phyloP scores from a whole-genome alignment of 2,797 vertebrate species.

The Peromyscus eremicus region DNA sequence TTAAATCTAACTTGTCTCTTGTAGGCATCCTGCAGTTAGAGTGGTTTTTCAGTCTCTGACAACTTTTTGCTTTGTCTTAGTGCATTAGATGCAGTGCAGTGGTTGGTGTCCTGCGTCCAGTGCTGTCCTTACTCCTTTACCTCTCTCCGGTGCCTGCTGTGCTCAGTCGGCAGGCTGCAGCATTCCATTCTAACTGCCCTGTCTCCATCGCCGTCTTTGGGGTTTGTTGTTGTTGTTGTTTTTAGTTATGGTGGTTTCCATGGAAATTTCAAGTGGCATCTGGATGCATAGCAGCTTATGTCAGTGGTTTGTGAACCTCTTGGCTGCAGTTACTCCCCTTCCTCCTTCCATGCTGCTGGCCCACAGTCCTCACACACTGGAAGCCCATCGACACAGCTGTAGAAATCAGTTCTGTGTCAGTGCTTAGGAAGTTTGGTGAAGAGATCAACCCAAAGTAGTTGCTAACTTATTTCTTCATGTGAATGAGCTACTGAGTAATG shows the following conservation, averaged over 20 bases:
- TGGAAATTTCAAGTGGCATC: not conserved
- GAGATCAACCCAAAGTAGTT: not conserved
- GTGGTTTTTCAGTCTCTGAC: not conserved
- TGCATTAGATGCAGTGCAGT: not conserved
- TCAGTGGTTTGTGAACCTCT: not conserved
- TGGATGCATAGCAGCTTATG: not conserved
- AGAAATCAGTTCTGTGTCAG: not conserved
- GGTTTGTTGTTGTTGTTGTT: no score
- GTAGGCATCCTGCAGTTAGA: not conserved
- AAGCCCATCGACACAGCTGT: not conserved
- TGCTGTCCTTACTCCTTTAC: not conserved
- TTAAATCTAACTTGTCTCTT: slow-evolving; percentile 10
- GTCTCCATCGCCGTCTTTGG: not conserved
- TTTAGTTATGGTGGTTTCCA: not conserved
- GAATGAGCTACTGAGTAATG: not conserved
- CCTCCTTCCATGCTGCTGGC: not conserved
- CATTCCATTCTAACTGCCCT: not conserved
- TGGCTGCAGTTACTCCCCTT: not conserved
- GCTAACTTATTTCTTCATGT: not conserved
- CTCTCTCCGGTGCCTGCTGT: not conserved
- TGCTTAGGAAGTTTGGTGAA: not conserved
- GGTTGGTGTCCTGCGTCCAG: not conserved
- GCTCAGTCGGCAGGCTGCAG: no score
- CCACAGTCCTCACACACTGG: not conserved
- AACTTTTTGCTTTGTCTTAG: slow-evolving; percentile 4